Conservation (phyloP, 2,797 vertebrate species). For the Rhabdophis nuchalis region DNA sequence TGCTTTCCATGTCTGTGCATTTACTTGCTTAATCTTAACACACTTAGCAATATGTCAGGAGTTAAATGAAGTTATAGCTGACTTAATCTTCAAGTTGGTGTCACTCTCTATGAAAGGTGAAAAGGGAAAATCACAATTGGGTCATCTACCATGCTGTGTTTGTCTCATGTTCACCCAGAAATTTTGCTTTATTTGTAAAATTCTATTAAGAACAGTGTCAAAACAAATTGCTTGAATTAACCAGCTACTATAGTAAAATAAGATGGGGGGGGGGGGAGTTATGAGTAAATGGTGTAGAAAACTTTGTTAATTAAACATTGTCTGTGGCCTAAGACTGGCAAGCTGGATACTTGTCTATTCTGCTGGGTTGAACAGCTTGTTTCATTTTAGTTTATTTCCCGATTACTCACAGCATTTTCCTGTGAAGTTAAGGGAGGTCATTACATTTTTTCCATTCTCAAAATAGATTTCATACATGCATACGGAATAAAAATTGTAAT, state of each 20-base stretch:
- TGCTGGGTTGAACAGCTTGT: neutral
- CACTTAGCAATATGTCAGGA: neutral
- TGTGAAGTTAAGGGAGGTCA: neutral
- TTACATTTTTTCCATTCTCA: neutral
- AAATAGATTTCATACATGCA: conserved; percentile 13
- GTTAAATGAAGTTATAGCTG: neutral
- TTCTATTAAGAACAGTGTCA: neutral
- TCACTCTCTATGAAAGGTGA: neutral
- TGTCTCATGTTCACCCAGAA: no score
- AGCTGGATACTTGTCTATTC: neutral
- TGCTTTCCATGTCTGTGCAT: conserved; percentile 20
- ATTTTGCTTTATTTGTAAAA: neutral
- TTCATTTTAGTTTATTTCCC: neutral
- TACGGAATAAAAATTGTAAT: conserved; percentile 39
- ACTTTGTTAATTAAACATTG: neutral
- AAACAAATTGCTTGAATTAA: neutral
- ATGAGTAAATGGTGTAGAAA: neutral
- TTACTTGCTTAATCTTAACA: neutral
- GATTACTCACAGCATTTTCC: neutral
- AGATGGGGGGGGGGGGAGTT: neutral
- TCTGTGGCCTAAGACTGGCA: neutral
- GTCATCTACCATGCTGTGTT: neutral
- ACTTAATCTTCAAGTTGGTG: conserved; percentile 4
- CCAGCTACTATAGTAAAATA: neutral
- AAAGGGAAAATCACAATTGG: neutral